These are phyloP conservation scores for Lemur catta DNA, from an alignment of 2,797 vertebrate species.

Conservation along the genomic window DNA sequence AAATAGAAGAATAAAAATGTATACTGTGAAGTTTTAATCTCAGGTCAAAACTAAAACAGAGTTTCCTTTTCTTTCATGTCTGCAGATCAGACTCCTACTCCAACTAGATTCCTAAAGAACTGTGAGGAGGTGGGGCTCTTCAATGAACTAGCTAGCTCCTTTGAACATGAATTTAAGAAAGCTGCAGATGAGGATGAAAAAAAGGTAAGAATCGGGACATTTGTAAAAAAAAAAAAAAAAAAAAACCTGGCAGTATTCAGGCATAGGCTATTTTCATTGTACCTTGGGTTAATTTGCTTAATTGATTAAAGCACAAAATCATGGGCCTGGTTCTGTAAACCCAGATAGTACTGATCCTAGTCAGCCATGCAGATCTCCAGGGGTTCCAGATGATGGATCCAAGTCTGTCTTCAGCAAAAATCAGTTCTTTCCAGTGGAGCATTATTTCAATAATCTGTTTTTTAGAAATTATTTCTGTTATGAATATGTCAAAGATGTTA, in stretches of 20 bases:
- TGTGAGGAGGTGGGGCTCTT: conserved; percentile 98
- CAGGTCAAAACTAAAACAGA: conserved; percentile 56
- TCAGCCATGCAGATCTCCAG: background rate
- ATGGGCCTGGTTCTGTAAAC: background rate
- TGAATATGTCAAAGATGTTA: background rate
- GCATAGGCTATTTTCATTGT: background rate
- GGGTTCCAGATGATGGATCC: background rate
- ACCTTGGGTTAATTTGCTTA: background rate
- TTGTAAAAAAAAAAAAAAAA: background rate
- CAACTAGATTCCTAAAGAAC: conserved; percentile 98
- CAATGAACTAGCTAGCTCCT: conserved; percentile 95
- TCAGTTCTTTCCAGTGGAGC: background rate
- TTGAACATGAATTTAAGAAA: conserved; percentile 96
- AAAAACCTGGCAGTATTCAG: background rate
- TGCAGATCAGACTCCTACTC: conserved; percentile 97
- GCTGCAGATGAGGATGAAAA: conserved; percentile 94
- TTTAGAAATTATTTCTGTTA: background rate
- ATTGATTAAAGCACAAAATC: conserved; percentile 31
- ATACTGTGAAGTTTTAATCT: conserved; percentile 48
- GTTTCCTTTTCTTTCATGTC: conserved; percentile 57
- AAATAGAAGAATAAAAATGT: conserved; percentile 38
- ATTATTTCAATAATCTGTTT: conserved; percentile 11
- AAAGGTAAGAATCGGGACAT: conserved; percentile 82
- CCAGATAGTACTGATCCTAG: background rate
- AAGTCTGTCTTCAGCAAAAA: background rate